Evolutionary conservation across 2,113 vertebrate species (phyloP).

Genomic region (Microcebus ravelobensis): DNA sequence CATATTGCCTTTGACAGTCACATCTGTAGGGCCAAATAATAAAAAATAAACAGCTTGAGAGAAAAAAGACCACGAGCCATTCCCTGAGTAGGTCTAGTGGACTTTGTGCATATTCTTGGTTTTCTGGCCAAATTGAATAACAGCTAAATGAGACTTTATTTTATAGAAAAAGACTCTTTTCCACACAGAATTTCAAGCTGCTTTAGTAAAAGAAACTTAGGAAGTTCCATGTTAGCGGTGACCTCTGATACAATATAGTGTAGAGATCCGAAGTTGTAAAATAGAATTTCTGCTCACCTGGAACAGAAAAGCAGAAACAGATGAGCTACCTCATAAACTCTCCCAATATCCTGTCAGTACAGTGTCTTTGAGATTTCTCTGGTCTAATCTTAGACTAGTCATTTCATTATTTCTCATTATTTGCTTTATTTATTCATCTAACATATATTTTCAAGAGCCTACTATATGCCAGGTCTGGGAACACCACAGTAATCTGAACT

Average conservation of each 20-base stretch:
- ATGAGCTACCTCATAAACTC: not conserved
- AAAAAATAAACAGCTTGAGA: not conserved
- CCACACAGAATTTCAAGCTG: constrained; percentile 20
- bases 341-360: not conserved
- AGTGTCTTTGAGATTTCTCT: not conserved
- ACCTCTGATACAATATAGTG: not conserved
- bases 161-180: not conserved
- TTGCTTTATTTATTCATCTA: not conserved
- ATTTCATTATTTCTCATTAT: not conserved
- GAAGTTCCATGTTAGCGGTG: not conserved
- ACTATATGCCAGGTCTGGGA: not conserved
- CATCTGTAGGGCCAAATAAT: not conserved
- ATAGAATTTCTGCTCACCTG: not conserved
- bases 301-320: not conserved
- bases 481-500: not conserved
- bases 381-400: not conserved
- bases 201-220: constrained; percentile 25
- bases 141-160: not conserved
- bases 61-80: not conserved
- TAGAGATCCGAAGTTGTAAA: constrained; percentile 39
- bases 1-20: not conserved
- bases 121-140: constrained; percentile 26
- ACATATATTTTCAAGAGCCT: not conserved
- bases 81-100: not conserved
- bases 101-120: constrained; percentile 27